Base-by-base conservation (phyloP, 2,113 vertebrate species). In the Labeo catla region DNA sequence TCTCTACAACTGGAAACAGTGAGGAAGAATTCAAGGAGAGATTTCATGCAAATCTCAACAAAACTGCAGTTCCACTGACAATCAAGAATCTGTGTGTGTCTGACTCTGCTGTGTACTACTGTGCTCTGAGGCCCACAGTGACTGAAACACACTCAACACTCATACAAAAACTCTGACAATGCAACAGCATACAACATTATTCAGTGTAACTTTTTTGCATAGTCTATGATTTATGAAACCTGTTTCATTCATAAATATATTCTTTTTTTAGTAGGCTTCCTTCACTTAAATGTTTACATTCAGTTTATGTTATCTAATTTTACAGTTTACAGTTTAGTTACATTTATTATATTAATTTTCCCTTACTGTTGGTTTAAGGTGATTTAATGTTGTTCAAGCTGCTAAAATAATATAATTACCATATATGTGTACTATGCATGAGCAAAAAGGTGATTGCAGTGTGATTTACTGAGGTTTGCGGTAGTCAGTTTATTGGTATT, bases 51-150 rank as follows among this genome's bases (percentile, higher is more conserved):
- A 45, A 12, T 76, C 83, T 84, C 23, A 13, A 45, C 82, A 43
- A 50, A 77, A 52, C 74, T 21, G 28, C 81, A 83, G 57, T 61
- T n/a, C 78, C 36, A 0, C 77, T 80, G 52, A 61, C 8, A 11
- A 80, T 80, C 54, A 12, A 80, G 34, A 4, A 80, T 21, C 11
- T 80, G 28, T 1, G 10, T 45, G 82, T 84, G 49, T 66, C 82
- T 83, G 85, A 89, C 81, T 84, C 86, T 86, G 89, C 84, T 81
- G 47, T 88, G 57, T 89, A 89, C 21, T 89, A 88, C 81, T 88
- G 87, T 54, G 87, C 89, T 45, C 65, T 89, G 81, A 0, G 8
- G 84, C 59, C 78, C 78, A 81, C 78, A 23, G 78, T 63, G 78
- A 81, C 78, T 81, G 4, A 77, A 54, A 77, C 76, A 59, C 76